phyloP scores from a whole-genome alignment of 1,140 invertebrate species.

The Nasonia longicornis region DNA sequence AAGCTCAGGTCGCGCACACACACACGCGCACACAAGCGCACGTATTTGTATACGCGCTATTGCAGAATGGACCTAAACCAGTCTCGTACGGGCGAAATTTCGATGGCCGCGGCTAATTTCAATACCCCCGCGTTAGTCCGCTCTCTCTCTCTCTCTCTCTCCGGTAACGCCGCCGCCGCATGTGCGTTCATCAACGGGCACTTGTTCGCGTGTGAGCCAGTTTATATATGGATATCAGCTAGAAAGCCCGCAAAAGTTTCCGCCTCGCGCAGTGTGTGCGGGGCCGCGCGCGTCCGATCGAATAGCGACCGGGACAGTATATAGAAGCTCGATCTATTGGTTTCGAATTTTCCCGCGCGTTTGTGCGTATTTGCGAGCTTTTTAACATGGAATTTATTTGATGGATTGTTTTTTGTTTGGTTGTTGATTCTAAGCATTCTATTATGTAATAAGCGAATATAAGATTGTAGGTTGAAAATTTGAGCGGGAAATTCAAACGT shows the following conservation, averaged over 20 bases:
- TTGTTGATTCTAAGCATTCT: too few species aligned
- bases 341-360: too few species aligned
- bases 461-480: too few species aligned
- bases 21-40: not conserved
- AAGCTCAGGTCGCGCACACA: not conserved
- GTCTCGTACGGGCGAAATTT: not conserved
- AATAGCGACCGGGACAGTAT: too few species aligned
- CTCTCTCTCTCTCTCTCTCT: not conserved
- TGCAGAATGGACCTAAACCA: not conserved
- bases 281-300: too few species aligned
- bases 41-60: constrained; percentile 3
- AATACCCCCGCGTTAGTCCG: constrained; percentile 24
- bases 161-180: not conserved
- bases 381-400: too few species aligned
- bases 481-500: too few species aligned
- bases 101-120: constrained; percentile 35
- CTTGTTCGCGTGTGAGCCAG: constrained; percentile 17
- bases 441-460: too few species aligned
- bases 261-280: not conserved
- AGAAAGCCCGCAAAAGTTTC: not conserved
- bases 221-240: not conserved
- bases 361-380: too few species aligned
- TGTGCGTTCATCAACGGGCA: constrained; percentile 22
- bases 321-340: too few species aligned
- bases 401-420: too few species aligned